phyloP scores from a whole-genome alignment of 2,113 vertebrate species.

The Argyrosomus japonicus region DNA sequence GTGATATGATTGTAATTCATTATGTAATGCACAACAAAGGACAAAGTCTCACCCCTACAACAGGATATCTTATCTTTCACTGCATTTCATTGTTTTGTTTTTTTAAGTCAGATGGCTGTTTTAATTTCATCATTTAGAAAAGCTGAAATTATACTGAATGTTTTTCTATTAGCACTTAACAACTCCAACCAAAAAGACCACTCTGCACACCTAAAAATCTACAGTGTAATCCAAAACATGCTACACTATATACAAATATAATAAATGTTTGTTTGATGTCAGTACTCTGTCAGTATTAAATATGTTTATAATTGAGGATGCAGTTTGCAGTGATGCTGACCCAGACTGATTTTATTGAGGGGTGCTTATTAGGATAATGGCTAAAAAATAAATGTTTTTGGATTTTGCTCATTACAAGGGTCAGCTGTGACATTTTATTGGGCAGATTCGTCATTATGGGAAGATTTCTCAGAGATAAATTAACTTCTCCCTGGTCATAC shows the following conservation, averaged over 20 bases:
- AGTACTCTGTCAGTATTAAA: background rate
- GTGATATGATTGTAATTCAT: background rate
- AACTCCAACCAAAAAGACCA: background rate
- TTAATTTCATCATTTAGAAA: no score
- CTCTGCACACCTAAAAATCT: background rate
- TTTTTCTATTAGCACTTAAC: background rate
- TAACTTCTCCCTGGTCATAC: no score
- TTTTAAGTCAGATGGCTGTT: no score
- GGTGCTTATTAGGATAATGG: no score
- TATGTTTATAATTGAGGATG: background rate
- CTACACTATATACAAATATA: background rate
- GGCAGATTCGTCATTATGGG: no score
- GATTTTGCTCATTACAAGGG: no score
- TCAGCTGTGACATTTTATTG: no score
- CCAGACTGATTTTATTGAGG: no score
- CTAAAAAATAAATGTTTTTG: no score
- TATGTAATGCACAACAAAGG: background rate
- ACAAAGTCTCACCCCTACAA: background rate
- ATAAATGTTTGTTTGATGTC: background rate
- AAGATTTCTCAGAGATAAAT: no score
- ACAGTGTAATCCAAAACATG: background rate
- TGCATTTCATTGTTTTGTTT: background rate
- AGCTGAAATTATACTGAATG: background rate
- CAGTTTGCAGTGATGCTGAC: background rate
- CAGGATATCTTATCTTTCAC: background rate